Evolutionary conservation across 1,140 invertebrate species (phyloP).

Genomic region (Drosophila kurseongensis): DNA sequence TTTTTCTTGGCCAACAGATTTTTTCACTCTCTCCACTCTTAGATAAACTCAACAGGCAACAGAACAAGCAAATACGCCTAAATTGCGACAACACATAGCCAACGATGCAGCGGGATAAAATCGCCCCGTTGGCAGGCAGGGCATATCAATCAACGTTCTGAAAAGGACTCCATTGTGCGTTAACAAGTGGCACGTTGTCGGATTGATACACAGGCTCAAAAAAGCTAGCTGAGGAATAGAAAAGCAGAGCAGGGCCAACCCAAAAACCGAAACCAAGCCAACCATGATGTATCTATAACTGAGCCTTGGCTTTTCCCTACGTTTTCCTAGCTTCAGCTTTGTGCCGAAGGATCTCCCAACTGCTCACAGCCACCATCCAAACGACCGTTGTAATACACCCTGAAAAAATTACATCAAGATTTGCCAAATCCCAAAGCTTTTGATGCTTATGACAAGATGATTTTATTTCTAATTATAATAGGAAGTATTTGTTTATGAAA

Average conservation of each 20-base stretch:
- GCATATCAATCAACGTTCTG: slow-evolving; percentile 72
- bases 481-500: no score
- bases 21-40: not conserved
- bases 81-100: slow-evolving; percentile 14
- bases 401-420: not conserved
- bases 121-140: slow-evolving; percentile 12
- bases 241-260: slow-evolving; percentile 10
- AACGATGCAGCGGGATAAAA: not conserved
- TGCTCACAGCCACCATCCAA: not conserved
- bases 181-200: slow-evolving; percentile 77
- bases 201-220: slow-evolving; percentile 60
- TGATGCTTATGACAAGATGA: no score
- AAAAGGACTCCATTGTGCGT: slow-evolving; percentile 68
- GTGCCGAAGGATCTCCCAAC: not conserved
- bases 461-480: no score
- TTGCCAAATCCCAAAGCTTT: no score
- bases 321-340: slow-evolving; percentile 22
- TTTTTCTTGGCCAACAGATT: not conserved
- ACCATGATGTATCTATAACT: slow-evolving; percentile 69
- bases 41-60: not conserved
- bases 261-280: slow-evolving; percentile 47
- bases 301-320: slow-evolving; percentile 22
- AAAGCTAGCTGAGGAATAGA: slow-evolving; percentile 14
- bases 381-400: not conserved
- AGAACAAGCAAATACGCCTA: slow-evolving; percentile 8